These are phyloP conservation scores for Netelia melanura DNA, from an alignment of 2,888 invertebrate species.

Conservation along the genomic window DNA sequence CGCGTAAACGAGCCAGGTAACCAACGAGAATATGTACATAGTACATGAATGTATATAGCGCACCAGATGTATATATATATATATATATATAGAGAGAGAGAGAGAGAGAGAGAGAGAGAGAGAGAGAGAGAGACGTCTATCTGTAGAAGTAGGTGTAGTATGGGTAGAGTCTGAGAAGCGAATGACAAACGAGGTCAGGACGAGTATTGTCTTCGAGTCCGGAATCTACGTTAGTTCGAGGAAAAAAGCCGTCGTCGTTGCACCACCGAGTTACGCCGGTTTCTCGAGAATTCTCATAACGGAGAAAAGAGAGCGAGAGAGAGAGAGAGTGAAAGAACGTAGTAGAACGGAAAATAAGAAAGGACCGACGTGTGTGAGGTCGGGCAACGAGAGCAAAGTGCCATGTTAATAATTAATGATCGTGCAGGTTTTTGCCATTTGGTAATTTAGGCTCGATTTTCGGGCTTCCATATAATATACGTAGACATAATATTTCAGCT, in stretches of 20 bases:
- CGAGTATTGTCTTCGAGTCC: conserved; percentile 30
- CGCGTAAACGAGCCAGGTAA: conserved; percentile 58
- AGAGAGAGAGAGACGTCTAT: background rate
- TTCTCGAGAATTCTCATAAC: background rate
- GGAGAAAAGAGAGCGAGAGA: background rate
- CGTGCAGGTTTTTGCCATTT: background rate
- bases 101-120: background rate
- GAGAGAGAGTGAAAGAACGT: conserved; percentile 33
- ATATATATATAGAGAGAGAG: background rate
- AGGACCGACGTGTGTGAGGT: too few species aligned
- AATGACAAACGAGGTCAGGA: conserved; percentile 34
- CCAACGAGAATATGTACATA: conserved; percentile 8
- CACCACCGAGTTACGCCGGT: background rate
- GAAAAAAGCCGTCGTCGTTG: background rate
- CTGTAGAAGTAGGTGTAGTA: background rate
- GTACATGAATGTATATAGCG: background rate
- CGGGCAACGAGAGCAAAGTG: background rate
- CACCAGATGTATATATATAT: background rate
- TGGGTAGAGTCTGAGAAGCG: conserved; percentile 1
- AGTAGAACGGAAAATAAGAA: too few species aligned
- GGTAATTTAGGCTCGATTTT: too few species aligned
- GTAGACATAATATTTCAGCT: background rate
- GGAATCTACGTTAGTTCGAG: conserved; percentile 19
- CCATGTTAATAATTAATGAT: conserved; percentile 23
- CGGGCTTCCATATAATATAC: too few species aligned